Percentiles rank a stretch among this genome's conserved stretches.
phyloP scores from a whole-genome alignment of 2,888 invertebrate genomes.

The Conchocele bisecta region DNA sequence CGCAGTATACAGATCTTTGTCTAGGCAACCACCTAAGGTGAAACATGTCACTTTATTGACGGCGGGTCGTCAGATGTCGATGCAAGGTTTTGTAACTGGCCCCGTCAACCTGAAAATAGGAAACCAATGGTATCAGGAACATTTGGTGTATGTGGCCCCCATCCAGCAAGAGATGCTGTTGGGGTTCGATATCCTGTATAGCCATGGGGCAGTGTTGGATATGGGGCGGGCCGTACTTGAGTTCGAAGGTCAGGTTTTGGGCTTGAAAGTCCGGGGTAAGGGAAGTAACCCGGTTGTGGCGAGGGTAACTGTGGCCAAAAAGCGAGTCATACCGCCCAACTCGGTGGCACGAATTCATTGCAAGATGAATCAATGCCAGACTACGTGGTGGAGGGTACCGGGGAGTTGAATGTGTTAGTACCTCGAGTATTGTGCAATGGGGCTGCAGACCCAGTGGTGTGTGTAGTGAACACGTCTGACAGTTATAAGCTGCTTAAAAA shows the following conservation, averaged over 20 bases:
- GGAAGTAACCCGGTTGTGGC: slow-evolving; percentile 12
- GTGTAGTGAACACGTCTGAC: slow-evolving; percentile 23
- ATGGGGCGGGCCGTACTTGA: slow-evolving; percentile 3
- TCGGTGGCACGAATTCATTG: slow-evolving; percentile 22
- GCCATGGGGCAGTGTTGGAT: slow-evolving; percentile 10
- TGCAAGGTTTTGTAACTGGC: slow-evolving; percentile 12
- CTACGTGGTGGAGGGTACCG: slow-evolving; percentile 26
- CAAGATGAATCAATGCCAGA: slow-evolving; percentile 15
- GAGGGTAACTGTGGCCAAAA: slow-evolving; percentile 11
- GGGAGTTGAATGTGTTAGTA: slow-evolving; percentile 11
- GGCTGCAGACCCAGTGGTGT: slow-evolving; percentile 9
- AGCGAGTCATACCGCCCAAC: slow-evolving; percentile 25
- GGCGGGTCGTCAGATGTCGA: slow-evolving; percentile 29
- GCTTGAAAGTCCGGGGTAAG: not conserved
- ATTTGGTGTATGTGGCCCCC: slow-evolving; percentile 9
- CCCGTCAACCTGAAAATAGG: slow-evolving; percentile 27
- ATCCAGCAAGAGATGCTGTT: slow-evolving; percentile 45
- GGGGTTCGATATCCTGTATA: slow-evolving; percentile 30
- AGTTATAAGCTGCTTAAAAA: slow-evolving; percentile 11
- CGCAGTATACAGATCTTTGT: slow-evolving; percentile 9
- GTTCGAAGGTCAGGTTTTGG: slow-evolving; percentile 10
- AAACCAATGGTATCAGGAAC: not conserved
- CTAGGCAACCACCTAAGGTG: slow-evolving; percentile 15
- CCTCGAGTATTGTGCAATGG: slow-evolving; percentile 14
- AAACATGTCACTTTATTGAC: slow-evolving; percentile 19